Evolutionary conservation across 2,797 vertebrate genomes (phyloP).

Genomic region (Morus bassanus): DNA sequence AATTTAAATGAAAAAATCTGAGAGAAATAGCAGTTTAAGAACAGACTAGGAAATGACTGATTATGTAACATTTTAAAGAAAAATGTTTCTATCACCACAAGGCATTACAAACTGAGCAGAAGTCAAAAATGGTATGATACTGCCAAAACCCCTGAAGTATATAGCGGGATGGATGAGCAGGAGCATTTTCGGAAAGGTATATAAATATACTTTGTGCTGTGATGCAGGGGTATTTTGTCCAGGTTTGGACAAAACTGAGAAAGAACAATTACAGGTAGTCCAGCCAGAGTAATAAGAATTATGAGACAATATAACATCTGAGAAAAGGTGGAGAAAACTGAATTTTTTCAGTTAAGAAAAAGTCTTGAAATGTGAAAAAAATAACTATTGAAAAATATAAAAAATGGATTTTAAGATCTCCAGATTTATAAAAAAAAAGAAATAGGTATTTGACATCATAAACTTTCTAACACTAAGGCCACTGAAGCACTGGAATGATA

Average conservation of each 20-base stretch:
- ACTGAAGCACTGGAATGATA: not conserved
- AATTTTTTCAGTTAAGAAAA: not conserved
- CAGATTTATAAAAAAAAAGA: not conserved
- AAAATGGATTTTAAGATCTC: not conserved
- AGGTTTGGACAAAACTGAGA: not conserved
- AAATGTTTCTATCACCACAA: not conserved
- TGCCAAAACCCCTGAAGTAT: rapidly evolving
- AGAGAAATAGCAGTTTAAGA: not conserved
- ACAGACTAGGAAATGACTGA: not conserved
- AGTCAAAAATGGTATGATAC: not conserved
- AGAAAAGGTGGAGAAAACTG: not conserved
- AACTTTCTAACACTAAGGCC: not conserved
- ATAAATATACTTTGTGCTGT: not conserved
- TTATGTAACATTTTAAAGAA: not conserved
- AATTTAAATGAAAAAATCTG: not conserved
- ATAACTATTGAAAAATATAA: not conserved
- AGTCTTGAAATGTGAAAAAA: not conserved
- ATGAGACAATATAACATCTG: rapidly evolving
- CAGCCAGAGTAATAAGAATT: not conserved
- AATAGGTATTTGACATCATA: not conserved
- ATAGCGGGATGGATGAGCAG: not conserved
- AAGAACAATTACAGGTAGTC: not conserved
- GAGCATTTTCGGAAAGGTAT: not conserved
- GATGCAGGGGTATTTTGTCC: not conserved
- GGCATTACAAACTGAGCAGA: not conserved